These are phyloP conservation scores for Trilocha varians DNA, from an alignment of 2,888 invertebrate species.

Conservation along the genomic window DNA sequence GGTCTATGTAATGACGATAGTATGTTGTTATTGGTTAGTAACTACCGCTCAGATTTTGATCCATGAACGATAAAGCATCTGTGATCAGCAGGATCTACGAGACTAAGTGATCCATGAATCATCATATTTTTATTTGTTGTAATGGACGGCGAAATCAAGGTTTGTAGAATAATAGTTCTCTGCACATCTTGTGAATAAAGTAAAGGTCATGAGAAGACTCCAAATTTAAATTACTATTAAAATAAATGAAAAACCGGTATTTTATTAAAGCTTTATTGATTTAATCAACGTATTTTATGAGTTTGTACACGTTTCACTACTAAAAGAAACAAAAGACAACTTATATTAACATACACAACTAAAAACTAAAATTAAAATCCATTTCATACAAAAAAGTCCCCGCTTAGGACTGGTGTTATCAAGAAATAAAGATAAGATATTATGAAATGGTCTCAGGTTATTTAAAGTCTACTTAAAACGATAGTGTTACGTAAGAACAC, in stretches of 20 bases:
- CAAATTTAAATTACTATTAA: background rate
- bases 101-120: too few relatives aligned
- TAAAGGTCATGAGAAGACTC: too few relatives aligned
- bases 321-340: slow-evolving; percentile 14
- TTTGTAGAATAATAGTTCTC: too few relatives aligned
- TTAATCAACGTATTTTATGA: background rate
- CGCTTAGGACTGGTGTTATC: slow-evolving; percentile 38
- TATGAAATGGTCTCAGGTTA: slow-evolving; percentile 4
- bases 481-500: slow-evolving; percentile 6
- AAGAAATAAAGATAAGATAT: slow-evolving; percentile 9
- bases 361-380: slow-evolving; percentile 27
- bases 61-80: too few relatives aligned
- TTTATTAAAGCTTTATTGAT: background rate
- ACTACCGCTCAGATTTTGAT: too few relatives aligned
- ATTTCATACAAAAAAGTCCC: slow-evolving; percentile 72
- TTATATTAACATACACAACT: slow-evolving; percentile 19
- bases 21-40: too few relatives aligned
- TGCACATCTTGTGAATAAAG: too few relatives aligned
- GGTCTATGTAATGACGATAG: too few relatives aligned
- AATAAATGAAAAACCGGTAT: background rate
- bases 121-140: too few relatives aligned
- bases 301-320: background rate
- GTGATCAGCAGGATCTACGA: too few relatives aligned
- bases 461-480: slow-evolving; percentile 8
- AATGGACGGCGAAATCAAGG: too few relatives aligned